Evolutionary conservation across 2,797 vertebrate genomes (phyloP).

Genomic region (Halcyon chelicuti): DNA sequence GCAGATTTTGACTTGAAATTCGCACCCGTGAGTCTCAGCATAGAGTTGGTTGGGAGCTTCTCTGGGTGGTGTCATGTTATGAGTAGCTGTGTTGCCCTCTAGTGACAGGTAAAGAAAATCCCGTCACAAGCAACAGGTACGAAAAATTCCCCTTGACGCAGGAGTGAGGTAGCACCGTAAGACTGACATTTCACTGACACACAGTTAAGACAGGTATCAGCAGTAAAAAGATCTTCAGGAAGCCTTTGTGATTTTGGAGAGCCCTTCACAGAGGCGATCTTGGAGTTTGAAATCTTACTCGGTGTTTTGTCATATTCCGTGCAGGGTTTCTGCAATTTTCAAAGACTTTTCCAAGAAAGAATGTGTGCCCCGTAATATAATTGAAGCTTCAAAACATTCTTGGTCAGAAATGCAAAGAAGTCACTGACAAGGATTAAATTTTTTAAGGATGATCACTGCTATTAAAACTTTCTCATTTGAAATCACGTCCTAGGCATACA

Average conservation of each 20-base stretch:
- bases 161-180: rapidly evolving
- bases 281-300: not conserved
- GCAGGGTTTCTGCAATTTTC: not conserved
- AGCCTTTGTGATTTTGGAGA: not conserved
- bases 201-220: rapidly evolving
- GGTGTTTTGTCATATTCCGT: rapidly evolving
- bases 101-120: not conserved
- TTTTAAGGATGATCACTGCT: not conserved
- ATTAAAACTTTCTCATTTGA: not conserved
- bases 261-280: not conserved
- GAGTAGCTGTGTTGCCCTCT: conserved; percentile 34
- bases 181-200: rapidly evolving
- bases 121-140: rapidly evolving
- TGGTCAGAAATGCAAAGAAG: not conserved
- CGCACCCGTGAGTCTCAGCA: rapidly evolving
- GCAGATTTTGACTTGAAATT: rapidly evolving
- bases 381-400: not conserved
- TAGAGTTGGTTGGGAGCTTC: rapidly evolving
- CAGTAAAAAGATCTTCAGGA: not conserved
- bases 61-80: rapidly evolving
- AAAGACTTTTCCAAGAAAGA: not conserved
- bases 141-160: rapidly evolving
- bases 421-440: not conserved
- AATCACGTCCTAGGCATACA: not conserved
- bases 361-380: not conserved